These are phyloP conservation scores for Anthophora plumipes DNA, from an alignment of 2,888 invertebrate genomes.

Conservation along the genomic window DNA sequence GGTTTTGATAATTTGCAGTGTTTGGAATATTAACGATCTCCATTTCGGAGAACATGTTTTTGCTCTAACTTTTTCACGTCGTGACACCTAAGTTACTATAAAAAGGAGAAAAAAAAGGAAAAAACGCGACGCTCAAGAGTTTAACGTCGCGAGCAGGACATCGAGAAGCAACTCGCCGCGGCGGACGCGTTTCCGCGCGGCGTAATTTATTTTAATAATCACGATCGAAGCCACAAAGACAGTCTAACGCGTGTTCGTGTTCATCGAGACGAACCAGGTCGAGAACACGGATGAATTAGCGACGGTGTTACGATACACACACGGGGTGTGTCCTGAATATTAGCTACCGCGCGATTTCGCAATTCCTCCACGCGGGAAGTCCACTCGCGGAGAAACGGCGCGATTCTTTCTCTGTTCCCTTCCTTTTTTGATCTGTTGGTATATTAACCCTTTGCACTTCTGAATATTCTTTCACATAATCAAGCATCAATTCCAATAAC, in stretches of 20 bases:
- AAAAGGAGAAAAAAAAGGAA: too few species aligned
- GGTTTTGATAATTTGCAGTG: too few species aligned
- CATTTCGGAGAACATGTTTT: too few species aligned
- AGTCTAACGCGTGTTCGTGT: conserved; percentile 38
- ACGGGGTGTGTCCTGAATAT: conserved; percentile 49
- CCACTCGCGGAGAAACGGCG: neutral
- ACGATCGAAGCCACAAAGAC: conserved; percentile 36
- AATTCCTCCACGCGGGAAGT: conserved; percentile 2
- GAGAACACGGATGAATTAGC: conserved; percentile 73
- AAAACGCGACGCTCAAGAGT: neutral
- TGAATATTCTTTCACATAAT: too few species aligned
- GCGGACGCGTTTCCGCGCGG: conserved; percentile 10
- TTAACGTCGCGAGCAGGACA: neutral
- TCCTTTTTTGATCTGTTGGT: too few species aligned
- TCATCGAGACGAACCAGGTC: conserved; percentile 70
- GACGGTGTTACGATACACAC: conserved; percentile 55
- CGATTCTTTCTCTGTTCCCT: neutral
- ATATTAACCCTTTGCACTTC: too few species aligned
- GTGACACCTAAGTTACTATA: too few species aligned
- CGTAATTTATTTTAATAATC: conserved; percentile 42
- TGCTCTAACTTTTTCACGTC: too few species aligned
- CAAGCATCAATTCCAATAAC: too few species aligned
- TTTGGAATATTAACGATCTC: too few species aligned
- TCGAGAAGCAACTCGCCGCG: neutral
- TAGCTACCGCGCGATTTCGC: conserved; percentile 36